Evolutionary conservation across 2,113 vertebrate species (phyloP), one percentile per base, ranked within the genome.

Genomic region (Hiodon tergisus): DNA sequence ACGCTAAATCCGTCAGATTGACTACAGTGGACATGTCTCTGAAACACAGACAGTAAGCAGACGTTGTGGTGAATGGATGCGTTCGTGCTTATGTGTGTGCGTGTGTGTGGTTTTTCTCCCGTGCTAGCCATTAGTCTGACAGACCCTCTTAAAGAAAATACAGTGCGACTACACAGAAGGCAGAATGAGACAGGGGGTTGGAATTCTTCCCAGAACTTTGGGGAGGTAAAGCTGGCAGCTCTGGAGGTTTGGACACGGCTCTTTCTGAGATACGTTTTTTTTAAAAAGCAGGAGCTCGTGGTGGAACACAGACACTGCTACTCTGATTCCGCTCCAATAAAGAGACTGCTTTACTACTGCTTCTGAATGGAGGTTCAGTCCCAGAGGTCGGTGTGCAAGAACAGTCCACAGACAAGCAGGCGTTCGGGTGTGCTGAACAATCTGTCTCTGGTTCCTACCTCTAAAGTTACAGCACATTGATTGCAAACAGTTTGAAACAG

Each of bases 121-220:
- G 68, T 13, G 10, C 16, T 50, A 9, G 47, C 48, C 57, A 76
- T 69, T 76, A 76, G 46, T 50, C 55, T 60, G 58, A 16, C 50
- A 59, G 17, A 58, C 66, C 61, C 67, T 13, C 46, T 57, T 69
- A 48, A 76, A 76, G 5, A 59, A 60, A 69, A 51, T 60, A 50
- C 54, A 60, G 74, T 60, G 7, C 11, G 52, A 54, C 48, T 57
- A 58, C 46, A 69, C 62, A 59, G 74, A 59, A n/a, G 69, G 67
- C 54, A 52, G 8, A 68, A 69, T 46, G 13, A 76, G 52, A 76
- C 8, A 76, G 55, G 54, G 50, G 51, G 11, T 58, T 76, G 74
- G 74, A 76, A 17, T 10, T 47, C 58, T 68, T 69, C 74, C 74
- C 74, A 59, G 57, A 69, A 69, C 57, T 62, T 73, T 73, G 62